phyloP scores from a whole-genome alignment of 2,797 vertebrate genomes.

The Cygnus olor region DNA sequence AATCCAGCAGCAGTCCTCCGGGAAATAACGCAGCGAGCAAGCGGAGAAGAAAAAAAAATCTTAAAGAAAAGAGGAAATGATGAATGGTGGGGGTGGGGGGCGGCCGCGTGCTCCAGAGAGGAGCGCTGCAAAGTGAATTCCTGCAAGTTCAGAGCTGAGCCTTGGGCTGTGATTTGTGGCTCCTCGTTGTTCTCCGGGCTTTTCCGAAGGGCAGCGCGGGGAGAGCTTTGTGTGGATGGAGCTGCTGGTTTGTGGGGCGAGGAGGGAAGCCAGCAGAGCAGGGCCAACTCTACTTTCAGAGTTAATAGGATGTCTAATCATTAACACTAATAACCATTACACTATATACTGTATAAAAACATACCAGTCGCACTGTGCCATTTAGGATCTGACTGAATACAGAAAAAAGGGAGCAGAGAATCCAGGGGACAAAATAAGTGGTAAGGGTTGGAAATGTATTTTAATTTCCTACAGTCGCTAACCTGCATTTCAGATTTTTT shows the following conservation, averaged over 20 bases:
- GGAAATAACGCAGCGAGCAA: constrained; percentile 50
- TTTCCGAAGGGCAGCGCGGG: not conserved
- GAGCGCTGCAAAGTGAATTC: not conserved
- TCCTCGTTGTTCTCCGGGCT: not conserved
- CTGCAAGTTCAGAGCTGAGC: constrained; percentile 10
- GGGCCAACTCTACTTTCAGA: not conserved
- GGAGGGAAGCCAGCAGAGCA: rapidly evolving
- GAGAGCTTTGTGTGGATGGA: not conserved
- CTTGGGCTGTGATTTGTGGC: not conserved
- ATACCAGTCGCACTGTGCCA: not conserved
- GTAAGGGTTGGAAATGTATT: not conserved
- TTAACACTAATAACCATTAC: not conserved
- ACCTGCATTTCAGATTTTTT: not conserved
- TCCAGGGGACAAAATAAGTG: not conserved
- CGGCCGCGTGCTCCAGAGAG: not conserved
- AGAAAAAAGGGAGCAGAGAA: not conserved
- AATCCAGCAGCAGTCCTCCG: constrained; percentile 48
- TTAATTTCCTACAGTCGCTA: not conserved
- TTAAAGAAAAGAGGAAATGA: constrained; percentile 38
- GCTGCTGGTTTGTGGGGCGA: not conserved
- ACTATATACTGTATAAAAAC: not conserved
- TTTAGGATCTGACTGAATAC: not conserved
- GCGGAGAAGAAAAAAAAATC: not conserved
- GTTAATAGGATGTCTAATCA: constrained; percentile 3
- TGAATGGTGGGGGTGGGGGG: not conserved